These are phyloP conservation scores for Zaprionus ghesquierei DNA, from an alignment of 1,140 invertebrate species.

Conservation along the genomic window DNA sequence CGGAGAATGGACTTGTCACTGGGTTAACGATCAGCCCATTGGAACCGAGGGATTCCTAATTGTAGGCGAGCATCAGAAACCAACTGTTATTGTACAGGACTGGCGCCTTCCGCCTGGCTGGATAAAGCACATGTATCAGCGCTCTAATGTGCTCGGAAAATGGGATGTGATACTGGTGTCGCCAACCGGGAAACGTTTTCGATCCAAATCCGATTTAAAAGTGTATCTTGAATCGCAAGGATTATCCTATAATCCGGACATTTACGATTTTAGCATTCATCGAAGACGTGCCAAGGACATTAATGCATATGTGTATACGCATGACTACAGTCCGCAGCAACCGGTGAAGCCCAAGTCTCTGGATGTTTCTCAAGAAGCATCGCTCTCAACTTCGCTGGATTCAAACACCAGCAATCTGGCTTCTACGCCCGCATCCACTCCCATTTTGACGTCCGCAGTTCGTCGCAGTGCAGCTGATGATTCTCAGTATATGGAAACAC, in stretches of 20 bases:
- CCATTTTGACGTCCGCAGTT: conserved; percentile 31
- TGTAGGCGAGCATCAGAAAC: conserved; percentile 83
- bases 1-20: conserved; percentile 85
- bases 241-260: conserved; percentile 83
- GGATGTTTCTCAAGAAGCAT: conserved; percentile 45
- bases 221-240: conserved; percentile 84
- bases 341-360: conserved; percentile 54
- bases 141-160: conserved; percentile 88
- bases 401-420: conserved; percentile 30
- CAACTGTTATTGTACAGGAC: conserved; percentile 88
- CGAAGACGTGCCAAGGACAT: conserved; percentile 84
- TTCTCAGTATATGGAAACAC: conserved; percentile 73
- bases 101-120: conserved; percentile 88
- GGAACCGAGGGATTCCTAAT: conserved; percentile 84
- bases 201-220: conserved; percentile 86
- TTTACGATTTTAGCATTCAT: conserved; percentile 86
- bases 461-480: conserved; percentile 32
- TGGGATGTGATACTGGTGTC: conserved; percentile 91
- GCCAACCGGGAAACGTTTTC: conserved; percentile 85
- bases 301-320: conserved; percentile 83
- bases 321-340: conserved; percentile 76
- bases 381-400: conserved; percentile 25
- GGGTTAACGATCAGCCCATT: conserved; percentile 86
- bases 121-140: conserved; percentile 89
- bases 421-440: conserved; percentile 3